Evolutionary conservation across 2,888 invertebrate species (phyloP).

Genomic region (Schizotus pectinicornis): DNA sequence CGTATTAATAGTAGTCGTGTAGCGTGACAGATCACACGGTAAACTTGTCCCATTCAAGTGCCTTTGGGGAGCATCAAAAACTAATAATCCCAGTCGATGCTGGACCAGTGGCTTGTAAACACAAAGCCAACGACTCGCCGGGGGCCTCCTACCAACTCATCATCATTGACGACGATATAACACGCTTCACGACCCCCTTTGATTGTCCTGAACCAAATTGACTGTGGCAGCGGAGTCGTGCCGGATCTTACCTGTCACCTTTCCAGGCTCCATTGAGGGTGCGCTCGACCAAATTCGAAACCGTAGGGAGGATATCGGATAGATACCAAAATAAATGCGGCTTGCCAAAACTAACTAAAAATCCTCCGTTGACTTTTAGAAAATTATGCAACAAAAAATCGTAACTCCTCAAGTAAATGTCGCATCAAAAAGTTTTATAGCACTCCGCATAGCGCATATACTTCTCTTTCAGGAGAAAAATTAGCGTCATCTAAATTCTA

Average conservation of each 20-base stretch:
- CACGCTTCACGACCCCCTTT: constrained; percentile 22
- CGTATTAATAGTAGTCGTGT: constrained; percentile 43
- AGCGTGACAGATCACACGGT: constrained; percentile 41
- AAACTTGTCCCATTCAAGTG: constrained; percentile 44
- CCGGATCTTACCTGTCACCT: constrained; percentile 8
- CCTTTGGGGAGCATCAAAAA: constrained; percentile 34
- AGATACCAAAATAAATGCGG: no score
- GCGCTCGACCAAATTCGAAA: no score
- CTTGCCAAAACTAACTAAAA: no score
- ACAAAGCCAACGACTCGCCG: constrained; percentile 34
- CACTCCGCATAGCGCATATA: no score
- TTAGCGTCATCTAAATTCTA: no score
- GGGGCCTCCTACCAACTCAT: constrained; percentile 21
- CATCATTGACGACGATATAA: constrained; percentile 18
- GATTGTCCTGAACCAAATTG: constrained; percentile 21
- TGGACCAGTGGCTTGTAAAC: constrained; percentile 46
- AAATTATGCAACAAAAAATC: no score
- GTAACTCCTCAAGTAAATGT: no score
- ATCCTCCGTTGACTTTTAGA: no score
- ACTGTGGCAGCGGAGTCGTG: constrained; percentile 1
- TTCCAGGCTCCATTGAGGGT: background rate
- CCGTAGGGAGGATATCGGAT: no score
- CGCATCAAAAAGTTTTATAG: no score
- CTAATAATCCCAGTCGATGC: constrained; percentile 39
- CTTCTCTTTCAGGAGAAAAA: no score